Evolutionary conservation across 1,140 invertebrate species (phyloP), one percentile per base, ranked within the genome.

Genomic region (Habropoda laboriosa): DNA sequence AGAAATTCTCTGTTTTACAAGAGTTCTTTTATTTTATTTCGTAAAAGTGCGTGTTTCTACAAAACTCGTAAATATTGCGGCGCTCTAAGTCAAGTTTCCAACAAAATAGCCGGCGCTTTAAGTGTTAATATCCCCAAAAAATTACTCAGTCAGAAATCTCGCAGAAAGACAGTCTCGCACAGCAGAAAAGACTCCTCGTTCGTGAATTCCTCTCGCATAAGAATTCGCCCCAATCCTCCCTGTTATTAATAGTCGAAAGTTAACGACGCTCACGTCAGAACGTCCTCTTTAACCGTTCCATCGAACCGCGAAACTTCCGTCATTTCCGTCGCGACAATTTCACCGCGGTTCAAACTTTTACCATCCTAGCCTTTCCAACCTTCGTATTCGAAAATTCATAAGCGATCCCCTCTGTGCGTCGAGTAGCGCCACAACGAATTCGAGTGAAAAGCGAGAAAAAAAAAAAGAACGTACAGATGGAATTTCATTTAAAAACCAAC

Each of bases 181-280:
- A 16, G 30, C 13, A 8, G 32, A 38, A 32, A 3, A 35, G 51
- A 27, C 13, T 21, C 10, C 7, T 13, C 42, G 42, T 60, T 60
- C 58, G 24, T 24, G 32, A 60, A 60, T 60, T 38, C 10, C 35
- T 24, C 10, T 32, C 12, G 32, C 58, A 38, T 60, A 60, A 60
- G 58, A 38, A 60, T 16, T 30, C 12, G 18, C 6, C 32, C 32
- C 35, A 38, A 60, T 24, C 10, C 38, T 38, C 13, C 32, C 8
- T 13, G 58, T 60, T 60, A 60, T 60, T 60, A 60, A 60, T 60
- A 60, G 58, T 38, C 10, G 35, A n/a, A 12, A n/a, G 32, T 58
- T 58, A 58, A 58, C 57, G 57, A 58, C 18, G 47, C 47, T 3
- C 7, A 8, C 32, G 57, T 58, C 21, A 6, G 30, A 21, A 16